Evolutionary conservation across 2,797 vertebrate species (phyloP).

Genomic region (Mus caroli): DNA sequence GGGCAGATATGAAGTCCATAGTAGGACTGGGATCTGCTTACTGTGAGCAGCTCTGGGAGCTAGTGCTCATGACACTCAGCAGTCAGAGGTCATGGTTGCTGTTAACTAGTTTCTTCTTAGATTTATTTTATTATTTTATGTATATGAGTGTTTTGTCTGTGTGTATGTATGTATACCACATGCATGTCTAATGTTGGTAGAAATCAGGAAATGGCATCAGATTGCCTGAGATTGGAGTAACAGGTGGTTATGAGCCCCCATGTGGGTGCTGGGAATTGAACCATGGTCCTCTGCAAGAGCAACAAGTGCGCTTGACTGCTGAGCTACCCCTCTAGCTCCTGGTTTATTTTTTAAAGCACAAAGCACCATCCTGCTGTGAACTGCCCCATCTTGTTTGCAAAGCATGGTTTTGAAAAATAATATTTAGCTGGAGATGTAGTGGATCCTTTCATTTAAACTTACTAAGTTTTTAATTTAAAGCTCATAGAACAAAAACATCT

Average conservation of each 20-base stretch:
- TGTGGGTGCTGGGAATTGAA: not conserved
- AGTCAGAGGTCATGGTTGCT: not conserved
- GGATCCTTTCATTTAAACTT: not conserved
- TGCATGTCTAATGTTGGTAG: not conserved
- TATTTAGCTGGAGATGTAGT: not conserved
- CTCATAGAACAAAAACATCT: not conserved
- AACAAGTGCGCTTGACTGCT: not conserved
- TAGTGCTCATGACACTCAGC: not conserved
- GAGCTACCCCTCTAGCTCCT: not conserved
- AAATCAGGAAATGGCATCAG: not conserved
- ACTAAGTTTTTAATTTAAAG: constrained; percentile 23
- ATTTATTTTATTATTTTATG: not conserved
- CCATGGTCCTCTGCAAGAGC: not conserved
- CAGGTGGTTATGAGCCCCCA: not conserved
- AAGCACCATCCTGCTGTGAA: not conserved
- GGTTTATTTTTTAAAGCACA: not conserved
- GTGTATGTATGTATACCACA: not conserved
- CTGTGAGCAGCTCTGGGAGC: not conserved
- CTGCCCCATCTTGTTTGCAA: not conserved
- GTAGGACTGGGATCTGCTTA: not conserved
- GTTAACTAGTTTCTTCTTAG: not conserved
- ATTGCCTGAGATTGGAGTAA: not conserved
- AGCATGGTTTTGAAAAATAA: not conserved
- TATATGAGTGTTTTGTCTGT: not conserved
- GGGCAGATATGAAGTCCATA: not conserved